A percentile compares a stretch with the other conserved stretches of the same genome.
phyloP scores from a whole-genome alignment of 2,888 invertebrate genomes.

The Torymus auratus region DNA sequence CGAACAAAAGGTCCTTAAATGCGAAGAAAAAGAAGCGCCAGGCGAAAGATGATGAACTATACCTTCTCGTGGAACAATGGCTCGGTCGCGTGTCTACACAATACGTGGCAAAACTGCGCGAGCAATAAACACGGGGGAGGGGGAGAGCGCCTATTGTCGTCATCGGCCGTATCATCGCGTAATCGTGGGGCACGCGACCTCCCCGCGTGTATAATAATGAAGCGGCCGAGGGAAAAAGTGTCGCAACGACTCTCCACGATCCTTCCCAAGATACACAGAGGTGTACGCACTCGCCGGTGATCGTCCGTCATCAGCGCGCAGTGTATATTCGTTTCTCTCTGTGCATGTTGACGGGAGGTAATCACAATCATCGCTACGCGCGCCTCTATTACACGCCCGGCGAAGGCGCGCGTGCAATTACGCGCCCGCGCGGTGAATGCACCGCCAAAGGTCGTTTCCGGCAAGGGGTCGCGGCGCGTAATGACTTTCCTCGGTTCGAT shows the following conservation, averaged over 20 bases:
- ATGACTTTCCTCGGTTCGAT: neutral
- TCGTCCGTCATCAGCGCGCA: neutral
- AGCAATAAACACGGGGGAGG: too few species aligned
- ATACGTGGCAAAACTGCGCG: too few species aligned
- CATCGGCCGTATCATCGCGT: too few species aligned
- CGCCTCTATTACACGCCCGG: neutral
- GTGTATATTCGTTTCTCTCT: neutral
- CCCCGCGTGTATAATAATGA: conserved; percentile 2
- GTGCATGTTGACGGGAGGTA: neutral
- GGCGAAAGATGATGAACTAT: too few species aligned
- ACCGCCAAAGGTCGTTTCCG: conserved; percentile 17
- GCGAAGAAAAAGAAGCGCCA: too few species aligned
- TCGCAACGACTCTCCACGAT: conserved; percentile 4
- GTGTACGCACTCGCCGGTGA: neutral
- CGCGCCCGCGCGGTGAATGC: neutral
- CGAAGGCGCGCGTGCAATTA: conserved; percentile 9
- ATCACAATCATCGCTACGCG: conserved; percentile 21
- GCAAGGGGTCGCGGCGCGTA: conserved; percentile 5
- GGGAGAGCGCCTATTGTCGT: too few species aligned
- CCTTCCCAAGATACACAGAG: neutral
- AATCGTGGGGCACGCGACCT: neutral
- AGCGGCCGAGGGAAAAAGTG: conserved; percentile 20
- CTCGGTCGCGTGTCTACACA: too few species aligned
- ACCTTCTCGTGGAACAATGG: too few species aligned
- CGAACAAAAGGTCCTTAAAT: too few species aligned